Evolutionary conservation across 2,113 vertebrate species (phyloP), one percentile per base, ranked within the genome.

Genomic region (Phalacrocorax pelagicus): DNA sequence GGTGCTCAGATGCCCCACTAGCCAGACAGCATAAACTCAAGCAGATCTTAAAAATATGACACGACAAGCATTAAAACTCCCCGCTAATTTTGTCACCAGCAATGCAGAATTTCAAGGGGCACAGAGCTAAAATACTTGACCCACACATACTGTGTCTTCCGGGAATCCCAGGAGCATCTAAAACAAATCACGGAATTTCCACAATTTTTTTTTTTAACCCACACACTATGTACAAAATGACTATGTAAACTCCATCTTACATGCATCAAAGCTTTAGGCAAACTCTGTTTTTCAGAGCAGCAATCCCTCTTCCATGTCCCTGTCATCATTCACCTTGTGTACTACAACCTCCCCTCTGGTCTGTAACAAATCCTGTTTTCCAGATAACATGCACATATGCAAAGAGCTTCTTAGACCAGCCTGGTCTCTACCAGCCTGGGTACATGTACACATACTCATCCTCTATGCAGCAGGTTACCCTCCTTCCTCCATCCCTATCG

Each of bases 371-470:
- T 29, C 75, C 63, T 6, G 22, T 36, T 32, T 18, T 42, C 77
- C 69, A 51, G 5, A 18, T 12, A 61, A 62, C 1, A 2, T 21
- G 13, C 2, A 11, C 24, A 29, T 36, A 85, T 51, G 44, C 26
- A 38, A 72, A 51, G 26, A 55, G 49, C 24, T 49, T 23, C 59
- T 51, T 16, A 52, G 51, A 36, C 49, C 26, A 58, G 38, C 38
- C 38, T 38, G 38, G 38, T 46, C 0, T 0, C 52, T 42, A 74
- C 75, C 69, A 40, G 16, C 38, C 40, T 22, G 22, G 23, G 23
- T 30, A 27, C 21, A 55, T 0, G 0, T 16, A 36, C 26, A 32
- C 1, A 3, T 36, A 30, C 19, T 46, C 42, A 34, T 10, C 26
- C 23, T 52, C 52, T 38, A 19, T 10, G 3, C 32, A 52, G 22